Percentiles rank a stretch among this genome's conserved stretches.
These are phyloP conservation scores for Sebastes taczanowskii DNA, from an alignment of 2,797 vertebrate genomes.

Conservation along the genomic window DNA sequence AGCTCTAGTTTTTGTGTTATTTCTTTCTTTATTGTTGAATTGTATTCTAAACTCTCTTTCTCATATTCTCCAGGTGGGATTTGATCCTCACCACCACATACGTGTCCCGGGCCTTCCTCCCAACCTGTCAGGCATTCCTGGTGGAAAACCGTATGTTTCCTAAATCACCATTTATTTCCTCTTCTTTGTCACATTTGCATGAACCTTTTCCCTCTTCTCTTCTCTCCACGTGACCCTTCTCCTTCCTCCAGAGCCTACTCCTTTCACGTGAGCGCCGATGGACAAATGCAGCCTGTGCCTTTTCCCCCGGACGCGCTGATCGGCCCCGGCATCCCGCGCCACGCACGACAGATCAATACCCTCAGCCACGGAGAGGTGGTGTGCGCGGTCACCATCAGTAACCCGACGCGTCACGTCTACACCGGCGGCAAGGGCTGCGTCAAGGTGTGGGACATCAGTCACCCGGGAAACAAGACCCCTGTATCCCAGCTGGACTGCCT, in stretches of 20 bases:
- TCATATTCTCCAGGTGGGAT: slow-evolving; percentile 85
- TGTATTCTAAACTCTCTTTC: neutral
- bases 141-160: slow-evolving; percentile 90
- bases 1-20: neutral
- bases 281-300: slow-evolving; percentile 88
- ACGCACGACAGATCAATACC: slow-evolving; percentile 87
- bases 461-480: slow-evolving; percentile 96
- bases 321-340: slow-evolving; percentile 86
- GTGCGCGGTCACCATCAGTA: slow-evolving; percentile 96
- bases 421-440: slow-evolving; percentile 96
- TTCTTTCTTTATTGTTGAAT: neutral
- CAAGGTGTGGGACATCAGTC: slow-evolving; percentile 99
- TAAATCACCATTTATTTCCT: neutral
- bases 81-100: slow-evolving; percentile 95
- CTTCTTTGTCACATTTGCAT: neutral
- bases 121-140: slow-evolving; percentile 91
- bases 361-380: slow-evolving; percentile 87
- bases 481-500: slow-evolving; percentile 96
- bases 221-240: neutral
- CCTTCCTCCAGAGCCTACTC: slow-evolving; percentile 81
- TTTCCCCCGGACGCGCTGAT: slow-evolving; percentile 87
- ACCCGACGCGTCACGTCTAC: slow-evolving; percentile 95
- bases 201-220: neutral
- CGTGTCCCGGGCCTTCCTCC: slow-evolving; percentile 90
- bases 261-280: slow-evolving; percentile 86